Conservation (phyloP, 1,140 invertebrate species). For the Drosophila nigrodunni region DNA sequence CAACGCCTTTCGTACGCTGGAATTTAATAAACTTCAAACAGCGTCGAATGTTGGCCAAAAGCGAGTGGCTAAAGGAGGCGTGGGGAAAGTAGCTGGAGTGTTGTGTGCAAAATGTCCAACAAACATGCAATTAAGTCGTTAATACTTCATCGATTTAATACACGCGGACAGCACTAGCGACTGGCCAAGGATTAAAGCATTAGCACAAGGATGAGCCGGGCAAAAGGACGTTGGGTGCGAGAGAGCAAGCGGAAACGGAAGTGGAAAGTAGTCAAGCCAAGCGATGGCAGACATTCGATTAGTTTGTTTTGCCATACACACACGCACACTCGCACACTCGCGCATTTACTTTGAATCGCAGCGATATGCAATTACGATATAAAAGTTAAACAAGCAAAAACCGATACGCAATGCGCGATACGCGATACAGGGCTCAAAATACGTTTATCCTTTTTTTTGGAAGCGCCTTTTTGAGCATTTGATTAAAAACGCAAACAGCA, state of each 20-base stretch:
- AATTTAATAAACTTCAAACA: constrained; percentile 65
- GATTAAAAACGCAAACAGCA: constrained; percentile 80
- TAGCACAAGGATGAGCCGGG: constrained; percentile 62
- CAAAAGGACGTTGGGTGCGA: background rate
- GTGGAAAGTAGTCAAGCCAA: constrained; percentile 40
- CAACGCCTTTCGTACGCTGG: constrained; percentile 58
- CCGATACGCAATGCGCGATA: constrained; percentile 30
- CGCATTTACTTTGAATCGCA: background rate
- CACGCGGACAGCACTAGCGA: constrained; percentile 57
- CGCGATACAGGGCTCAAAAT: background rate
- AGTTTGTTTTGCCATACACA: constrained; percentile 62
- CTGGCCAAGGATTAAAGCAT: constrained; percentile 74
- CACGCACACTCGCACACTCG: background rate
- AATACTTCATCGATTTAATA: constrained; percentile 82
- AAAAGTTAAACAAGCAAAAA: constrained; percentile 74
- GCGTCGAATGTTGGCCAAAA: constrained; percentile 19
- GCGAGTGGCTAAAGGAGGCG: background rate
- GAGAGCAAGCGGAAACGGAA: constrained; percentile 61
- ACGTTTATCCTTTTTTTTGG: constrained; percentile 8
- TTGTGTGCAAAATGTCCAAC: constrained; percentile 67
- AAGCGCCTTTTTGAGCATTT: constrained; percentile 64
- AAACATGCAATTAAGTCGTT: constrained; percentile 83
- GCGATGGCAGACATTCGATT: constrained; percentile 78
- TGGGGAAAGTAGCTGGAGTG: background rate
- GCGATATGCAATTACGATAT: constrained; percentile 78